phyloP scores from a whole-genome alignment of 2,797 vertebrate species.

The Myotis daubentonii region DNA sequence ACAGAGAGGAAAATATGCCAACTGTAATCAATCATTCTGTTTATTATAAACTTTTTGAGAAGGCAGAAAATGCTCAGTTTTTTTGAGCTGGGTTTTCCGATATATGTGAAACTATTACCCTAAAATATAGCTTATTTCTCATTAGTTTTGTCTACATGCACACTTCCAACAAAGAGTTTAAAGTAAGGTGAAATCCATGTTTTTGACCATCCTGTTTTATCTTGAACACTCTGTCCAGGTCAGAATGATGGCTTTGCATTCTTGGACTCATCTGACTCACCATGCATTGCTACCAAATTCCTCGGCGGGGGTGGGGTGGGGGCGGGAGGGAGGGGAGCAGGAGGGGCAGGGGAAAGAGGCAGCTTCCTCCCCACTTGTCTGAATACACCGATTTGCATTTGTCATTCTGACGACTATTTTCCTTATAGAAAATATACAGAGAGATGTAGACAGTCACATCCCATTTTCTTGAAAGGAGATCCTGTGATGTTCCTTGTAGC shows the following conservation, averaged over 20 bases:
- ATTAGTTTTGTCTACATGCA: not conserved
- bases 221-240: not conserved
- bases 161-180: not conserved
- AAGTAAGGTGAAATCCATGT: not conserved
- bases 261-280: not conserved
- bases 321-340: rapidly evolving
- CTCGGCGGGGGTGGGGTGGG: rapidly evolving
- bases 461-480: not conserved
- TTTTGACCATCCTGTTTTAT: not conserved
- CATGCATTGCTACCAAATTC: not conserved
- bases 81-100: not conserved
- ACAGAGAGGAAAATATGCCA: constrained; percentile 29
- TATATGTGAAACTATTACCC: not conserved
- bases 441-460: not conserved
- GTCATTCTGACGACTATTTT: not conserved
- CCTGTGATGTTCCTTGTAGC: not conserved
- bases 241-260: not conserved
- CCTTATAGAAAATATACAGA: not conserved
- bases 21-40: constrained; percentile 53
- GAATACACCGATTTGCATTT: not conserved
- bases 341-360: not conserved
- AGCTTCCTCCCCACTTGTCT: not conserved
- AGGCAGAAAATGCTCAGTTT: constrained; percentile 24
- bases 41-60: constrained; percentile 44
- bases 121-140: constrained; percentile 24